phyloP scores from a whole-genome alignment of 2,113 vertebrate species.

The Chaetops frenatus region DNA sequence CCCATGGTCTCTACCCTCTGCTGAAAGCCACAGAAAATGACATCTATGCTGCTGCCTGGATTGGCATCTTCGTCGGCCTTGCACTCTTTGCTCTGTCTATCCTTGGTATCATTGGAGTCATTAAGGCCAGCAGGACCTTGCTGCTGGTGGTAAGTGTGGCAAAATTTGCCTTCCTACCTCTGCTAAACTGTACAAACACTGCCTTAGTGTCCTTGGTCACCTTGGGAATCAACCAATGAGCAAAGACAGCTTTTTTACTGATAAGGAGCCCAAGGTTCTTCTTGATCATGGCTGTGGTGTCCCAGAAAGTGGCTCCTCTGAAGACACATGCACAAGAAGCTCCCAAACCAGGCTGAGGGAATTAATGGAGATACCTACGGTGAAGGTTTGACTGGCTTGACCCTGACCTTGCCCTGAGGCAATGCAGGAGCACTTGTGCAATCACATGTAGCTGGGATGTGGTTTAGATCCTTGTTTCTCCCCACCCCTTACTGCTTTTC shows the following conservation, averaged over 20 bases:
- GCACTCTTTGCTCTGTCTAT: slow-evolving; percentile 72
- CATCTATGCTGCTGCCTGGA: slow-evolving; percentile 76
- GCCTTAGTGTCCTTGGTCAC: not conserved
- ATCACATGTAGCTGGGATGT: not conserved
- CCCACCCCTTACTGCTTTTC: not conserved
- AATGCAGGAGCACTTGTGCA: not conserved
- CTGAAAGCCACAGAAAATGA: slow-evolving; percentile 72
- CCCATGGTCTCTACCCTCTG: slow-evolving; percentile 60
- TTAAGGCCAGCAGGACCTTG: slow-evolving; percentile 68
- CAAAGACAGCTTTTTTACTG: not conserved
- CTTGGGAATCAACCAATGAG: not conserved
- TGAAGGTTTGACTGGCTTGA: not conserved
- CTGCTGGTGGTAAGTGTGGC: slow-evolving; percentile 69
- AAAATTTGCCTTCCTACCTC: not conserved
- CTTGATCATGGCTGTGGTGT: not conserved
- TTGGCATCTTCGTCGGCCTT: slow-evolving; percentile 78
- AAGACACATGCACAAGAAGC: not conserved
- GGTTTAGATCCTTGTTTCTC: not conserved
- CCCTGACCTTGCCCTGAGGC: not conserved
- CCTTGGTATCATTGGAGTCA: slow-evolving; percentile 71
- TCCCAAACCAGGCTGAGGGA: not conserved
- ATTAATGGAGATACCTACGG: not conserved
- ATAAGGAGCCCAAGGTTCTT: not conserved
- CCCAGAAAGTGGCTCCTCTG: not conserved
- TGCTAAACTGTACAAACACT: not conserved